These are phyloP conservation scores for Reticulitermes lucifugus DNA, from an alignment of 2,888 invertebrate genomes.

Conservation along the genomic window DNA sequence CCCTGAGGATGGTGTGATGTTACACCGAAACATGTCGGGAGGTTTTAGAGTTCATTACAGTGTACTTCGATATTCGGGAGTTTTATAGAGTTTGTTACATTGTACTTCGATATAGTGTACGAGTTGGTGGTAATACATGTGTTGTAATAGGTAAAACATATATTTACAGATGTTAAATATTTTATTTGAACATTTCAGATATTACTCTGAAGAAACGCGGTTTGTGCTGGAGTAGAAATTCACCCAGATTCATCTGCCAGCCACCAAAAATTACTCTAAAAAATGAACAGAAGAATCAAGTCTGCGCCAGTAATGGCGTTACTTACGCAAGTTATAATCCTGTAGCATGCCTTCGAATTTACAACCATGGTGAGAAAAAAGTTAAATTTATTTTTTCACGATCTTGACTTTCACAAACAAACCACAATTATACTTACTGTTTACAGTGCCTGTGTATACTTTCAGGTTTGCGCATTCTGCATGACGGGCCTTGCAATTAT, in stretches of 20 bases:
- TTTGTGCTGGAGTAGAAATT: background rate
- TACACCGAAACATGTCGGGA: too few relatives aligned
- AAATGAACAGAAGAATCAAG: background rate
- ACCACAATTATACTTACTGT: background rate
- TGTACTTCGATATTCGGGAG: too few relatives aligned
- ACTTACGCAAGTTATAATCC: slow-evolving; percentile 39
- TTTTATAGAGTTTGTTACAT: too few relatives aligned
- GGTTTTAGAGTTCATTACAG: too few relatives aligned
- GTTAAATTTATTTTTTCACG: background rate
- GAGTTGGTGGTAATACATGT: too few relatives aligned
- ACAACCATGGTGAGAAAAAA: slow-evolving; percentile 38
- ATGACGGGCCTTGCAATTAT: slow-evolving; percentile 45
- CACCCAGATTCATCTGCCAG: background rate
- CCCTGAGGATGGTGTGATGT: too few relatives aligned
- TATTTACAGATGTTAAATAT: too few relatives aligned
- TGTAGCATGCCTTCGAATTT: slow-evolving; percentile 37
- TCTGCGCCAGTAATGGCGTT: slow-evolving; percentile 47
- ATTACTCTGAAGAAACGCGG: slow-evolving; percentile 7
- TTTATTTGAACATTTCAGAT: background rate
- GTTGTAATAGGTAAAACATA: too few relatives aligned
- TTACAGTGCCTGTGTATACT: background rate
- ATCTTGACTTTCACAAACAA: background rate
- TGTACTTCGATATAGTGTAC: too few relatives aligned
- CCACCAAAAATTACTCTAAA: background rate
- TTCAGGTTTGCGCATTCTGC: slow-evolving; percentile 43